Conservation (phyloP, 1,140 invertebrate genomes). For the Ips typographus region DNA sequence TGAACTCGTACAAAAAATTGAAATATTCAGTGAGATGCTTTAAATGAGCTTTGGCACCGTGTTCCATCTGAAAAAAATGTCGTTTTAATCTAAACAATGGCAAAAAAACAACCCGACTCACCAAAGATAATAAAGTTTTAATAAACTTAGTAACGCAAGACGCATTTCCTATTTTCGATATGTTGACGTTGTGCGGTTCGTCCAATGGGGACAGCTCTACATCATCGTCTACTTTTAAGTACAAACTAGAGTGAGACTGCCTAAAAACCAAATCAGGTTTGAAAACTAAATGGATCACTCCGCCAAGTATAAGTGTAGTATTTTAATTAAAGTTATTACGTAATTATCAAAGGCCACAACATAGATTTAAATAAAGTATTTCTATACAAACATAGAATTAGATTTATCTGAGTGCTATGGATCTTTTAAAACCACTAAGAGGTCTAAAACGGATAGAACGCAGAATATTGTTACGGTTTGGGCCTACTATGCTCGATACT, state of each 20-base stretch:
- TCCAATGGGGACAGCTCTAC: constrained; percentile 51
- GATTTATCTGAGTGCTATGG: too few species aligned
- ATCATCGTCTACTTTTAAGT: constrained; percentile 66
- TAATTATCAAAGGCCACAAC: too few species aligned
- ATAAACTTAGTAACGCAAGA: constrained; percentile 92
- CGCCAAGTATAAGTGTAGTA: too few species aligned
- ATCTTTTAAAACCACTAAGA: too few species aligned
- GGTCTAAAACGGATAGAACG: too few species aligned
- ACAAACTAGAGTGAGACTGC: constrained; percentile 67
- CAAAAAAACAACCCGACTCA: constrained; percentile 49
- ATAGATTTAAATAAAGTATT: too few species aligned
- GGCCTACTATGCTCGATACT: too few species aligned
- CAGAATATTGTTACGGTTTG: too few species aligned
- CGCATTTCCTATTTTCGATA: constrained; percentile 70
- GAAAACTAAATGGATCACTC: neutral
- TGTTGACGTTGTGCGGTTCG: constrained; percentile 62
- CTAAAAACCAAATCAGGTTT: constrained; percentile 25
- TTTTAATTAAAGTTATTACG: too few species aligned
- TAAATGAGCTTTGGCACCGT: constrained; percentile 80
- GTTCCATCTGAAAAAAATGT: constrained; percentile 68
- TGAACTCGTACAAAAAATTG: constrained; percentile 87
- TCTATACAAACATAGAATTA: too few species aligned
- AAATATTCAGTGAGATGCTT: constrained; percentile 92
- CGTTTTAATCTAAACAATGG: too few species aligned
- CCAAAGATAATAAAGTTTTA: constrained; percentile 81